These are phyloP conservation scores for Drosophila bipectinata DNA, from an alignment of 1,140 invertebrate species.

Conservation along the genomic window DNA sequence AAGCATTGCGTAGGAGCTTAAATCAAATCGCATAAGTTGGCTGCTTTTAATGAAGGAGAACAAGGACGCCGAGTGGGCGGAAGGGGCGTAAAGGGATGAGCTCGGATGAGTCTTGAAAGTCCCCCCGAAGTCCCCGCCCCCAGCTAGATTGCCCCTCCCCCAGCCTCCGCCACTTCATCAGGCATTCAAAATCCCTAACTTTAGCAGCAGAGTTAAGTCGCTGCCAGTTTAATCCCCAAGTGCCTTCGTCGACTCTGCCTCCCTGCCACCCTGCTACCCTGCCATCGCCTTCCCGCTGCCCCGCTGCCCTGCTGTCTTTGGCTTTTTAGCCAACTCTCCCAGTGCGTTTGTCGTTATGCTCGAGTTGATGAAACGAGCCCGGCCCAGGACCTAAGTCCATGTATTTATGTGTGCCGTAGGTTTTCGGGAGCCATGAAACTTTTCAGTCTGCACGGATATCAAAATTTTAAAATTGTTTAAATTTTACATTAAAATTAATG, in stretches of 20 bases:
- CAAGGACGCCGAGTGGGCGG: neutral
- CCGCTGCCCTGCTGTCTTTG: neutral
- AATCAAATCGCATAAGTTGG: constrained; percentile 76
- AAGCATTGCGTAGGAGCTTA: constrained; percentile 52
- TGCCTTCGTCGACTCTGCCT: constrained; percentile 23
- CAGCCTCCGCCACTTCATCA: constrained; percentile 20
- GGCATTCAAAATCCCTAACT: constrained; percentile 61
- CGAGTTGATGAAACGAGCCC: constrained; percentile 55
- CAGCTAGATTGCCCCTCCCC: neutral
- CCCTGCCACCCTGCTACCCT: neutral
- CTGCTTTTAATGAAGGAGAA: constrained; percentile 67
- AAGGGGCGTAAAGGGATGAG: constrained; percentile 8
- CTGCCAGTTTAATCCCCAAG: constrained; percentile 72
- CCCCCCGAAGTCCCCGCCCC: neutral
- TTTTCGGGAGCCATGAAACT: constrained; percentile 39
- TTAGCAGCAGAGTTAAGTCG: constrained; percentile 69
- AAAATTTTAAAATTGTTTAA: neutral
- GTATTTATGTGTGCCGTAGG: constrained; percentile 55
- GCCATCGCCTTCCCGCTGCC: neutral
- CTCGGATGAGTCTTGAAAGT: constrained; percentile 6
- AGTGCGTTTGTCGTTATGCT: constrained; percentile 47
- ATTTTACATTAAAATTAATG: neutral
- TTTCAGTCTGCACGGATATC: constrained; percentile 29
- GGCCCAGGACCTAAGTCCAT: constrained; percentile 45
- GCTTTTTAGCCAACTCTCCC: constrained; percentile 11